Evolutionary conservation across 2,113 vertebrate genomes (phyloP).

Genomic region (Coreoperca whiteheadi): DNA sequence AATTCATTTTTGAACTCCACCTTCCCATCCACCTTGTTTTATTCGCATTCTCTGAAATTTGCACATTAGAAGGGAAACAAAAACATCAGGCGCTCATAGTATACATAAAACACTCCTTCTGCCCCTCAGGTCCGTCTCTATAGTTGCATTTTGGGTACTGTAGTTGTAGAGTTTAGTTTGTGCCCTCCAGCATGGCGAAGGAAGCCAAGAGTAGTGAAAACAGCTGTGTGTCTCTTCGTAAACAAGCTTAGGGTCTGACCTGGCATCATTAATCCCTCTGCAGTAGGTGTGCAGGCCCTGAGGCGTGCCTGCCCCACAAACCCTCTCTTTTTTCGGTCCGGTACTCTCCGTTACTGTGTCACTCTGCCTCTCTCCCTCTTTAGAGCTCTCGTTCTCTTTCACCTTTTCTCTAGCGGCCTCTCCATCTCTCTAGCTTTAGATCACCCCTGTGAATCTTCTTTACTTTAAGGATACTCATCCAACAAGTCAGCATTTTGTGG

Average conservation of each 20-base stretch:
- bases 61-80: no score
- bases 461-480: slow-evolving; percentile 54
- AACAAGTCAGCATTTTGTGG: slow-evolving; percentile 57
- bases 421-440: slow-evolving; percentile 17
- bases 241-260: slow-evolving; percentile 63
- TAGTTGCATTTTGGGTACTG: slow-evolving; percentile 22
- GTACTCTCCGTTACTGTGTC: slow-evolving; percentile 38
- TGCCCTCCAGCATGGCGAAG: slow-evolving; percentile 7
- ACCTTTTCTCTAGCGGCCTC: slow-evolving; percentile 30
- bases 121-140: neutral
- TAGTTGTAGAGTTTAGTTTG: slow-evolving; percentile 10
- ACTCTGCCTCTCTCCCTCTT: slow-evolving; percentile 34
- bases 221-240: slow-evolving; percentile 60
- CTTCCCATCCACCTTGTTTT: neutral
- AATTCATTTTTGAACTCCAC: neutral
- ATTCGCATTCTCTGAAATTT: neutral
- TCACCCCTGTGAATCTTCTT: slow-evolving; percentile 23
- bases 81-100: no score
- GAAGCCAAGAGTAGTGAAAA: slow-evolving; percentile 29
- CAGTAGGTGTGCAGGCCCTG: slow-evolving; percentile 30
- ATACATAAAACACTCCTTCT: neutral
- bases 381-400: slow-evolving; percentile 40
- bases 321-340: slow-evolving; percentile 41
- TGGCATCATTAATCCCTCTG: slow-evolving; percentile 64
- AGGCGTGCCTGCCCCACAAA: slow-evolving; percentile 40